phyloP scores from a whole-genome alignment of 1,140 invertebrate genomes.

The Caenorhabditis elegans region WBcel235 BX284605.5:12209001-12209500 shows the following conservation, averaged over 20 bases:
- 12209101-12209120: no score
- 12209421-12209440: no score
- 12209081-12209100: no score
- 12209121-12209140: background rate
- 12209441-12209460: no score
- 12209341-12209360: no score
- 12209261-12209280: background rate
- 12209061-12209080: background rate
- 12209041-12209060: background rate
- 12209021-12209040: background rate
- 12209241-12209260: background rate
- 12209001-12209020: background rate
- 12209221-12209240: background rate
- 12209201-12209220: slow-evolving; percentile 22
- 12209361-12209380: no score
- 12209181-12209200: slow-evolving; percentile 18
- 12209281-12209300: background rate
- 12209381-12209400: no score
- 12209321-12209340: background rate
- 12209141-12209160: background rate
- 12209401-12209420: no score
- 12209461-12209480: no score
- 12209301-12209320: background rate
- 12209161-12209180: background rate
- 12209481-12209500: no score